Evolutionary conservation across 2,113 vertebrate genomes (phyloP), one percentile per base, ranked within the genome.

Genomic region (Puffinus mauretanicus): DNA sequence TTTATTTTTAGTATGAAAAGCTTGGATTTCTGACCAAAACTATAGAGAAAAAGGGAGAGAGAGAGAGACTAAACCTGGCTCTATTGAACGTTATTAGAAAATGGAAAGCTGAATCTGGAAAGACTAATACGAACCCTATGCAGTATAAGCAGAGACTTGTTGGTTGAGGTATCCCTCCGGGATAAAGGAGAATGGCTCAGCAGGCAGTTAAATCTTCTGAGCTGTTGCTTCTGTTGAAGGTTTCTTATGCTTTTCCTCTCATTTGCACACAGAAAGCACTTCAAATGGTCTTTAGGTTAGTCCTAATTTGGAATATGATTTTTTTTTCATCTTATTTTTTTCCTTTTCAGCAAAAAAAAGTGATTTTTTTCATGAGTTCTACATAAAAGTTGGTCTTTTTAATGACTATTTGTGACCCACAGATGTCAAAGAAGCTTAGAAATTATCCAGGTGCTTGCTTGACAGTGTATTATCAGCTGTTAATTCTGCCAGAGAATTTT

Each of bases 301-400:
- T 60, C 27, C 4, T 30, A 32, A 26, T 71, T 75, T 44, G 20
- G 52, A 55, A 58, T 44, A 17, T 2, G 0, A 5, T 26, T 70
- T 61, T 40, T 40, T 76, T 81, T 27, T 29, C 0, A 42, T 42
- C 8, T 42, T 65, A 10, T 51, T 61, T 94, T 83, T 88, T 13
- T 2, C 6, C 40, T 67, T 95, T 88, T 57, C 40, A 36, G 27
- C 1, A 32, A 62, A 69, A 69, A 55, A 55, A n/a, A 7, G 2
- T 3, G 0, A 0, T 11, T 21, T 46, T 64, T 55, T 18, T 1
- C 7, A 16, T 25, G 18, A 46, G 3, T 73, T 83, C 46, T 69
- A 13, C 13, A 11, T 65, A 49, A 15, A 94, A 44, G 2, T 54
- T 15, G 54, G 13, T 16, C 27, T 55, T 21, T 57, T 72, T 73